phyloP scores from a whole-genome alignment of 2,113 vertebrate species.

The Sinocyclocheilus anophthalmus region DNA sequence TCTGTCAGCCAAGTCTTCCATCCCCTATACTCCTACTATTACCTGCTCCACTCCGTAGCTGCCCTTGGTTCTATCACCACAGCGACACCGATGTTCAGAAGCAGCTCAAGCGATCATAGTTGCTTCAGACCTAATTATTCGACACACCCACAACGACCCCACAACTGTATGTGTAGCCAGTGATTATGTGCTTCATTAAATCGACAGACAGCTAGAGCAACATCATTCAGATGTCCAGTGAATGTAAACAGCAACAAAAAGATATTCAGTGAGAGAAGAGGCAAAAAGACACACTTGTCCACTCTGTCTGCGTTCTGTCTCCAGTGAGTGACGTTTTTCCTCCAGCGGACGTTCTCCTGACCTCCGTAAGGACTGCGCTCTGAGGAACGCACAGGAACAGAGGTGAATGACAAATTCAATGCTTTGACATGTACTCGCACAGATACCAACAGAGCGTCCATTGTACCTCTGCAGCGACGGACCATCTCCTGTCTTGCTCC shows the following conservation, averaged over 20 bases:
- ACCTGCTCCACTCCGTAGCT: no score
- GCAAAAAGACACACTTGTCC: slow-evolving; percentile 81
- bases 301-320: slow-evolving; percentile 85
- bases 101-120: no score
- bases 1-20: no score
- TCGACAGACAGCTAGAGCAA: neutral
- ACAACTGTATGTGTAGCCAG: neutral
- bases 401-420: neutral
- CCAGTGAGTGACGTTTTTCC: slow-evolving; percentile 90
- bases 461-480: slow-evolving; percentile 84
- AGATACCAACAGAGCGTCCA: neutral
- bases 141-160: slow-evolving; percentile 32
- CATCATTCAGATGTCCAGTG: neutral
- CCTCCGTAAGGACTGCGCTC: slow-evolving; percentile 86
- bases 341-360: slow-evolving; percentile 91
- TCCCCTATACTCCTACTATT: no score
- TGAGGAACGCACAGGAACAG: slow-evolving; percentile 55
- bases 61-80: no score
- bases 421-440: neutral
- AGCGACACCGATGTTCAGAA: no score
- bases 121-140: no score
- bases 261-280: neutral
- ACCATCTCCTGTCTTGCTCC: slow-evolving; percentile 93
- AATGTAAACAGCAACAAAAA: neutral
- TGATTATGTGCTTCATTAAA: slow-evolving; percentile 35